A percentile compares a stretch with the other conserved stretches of the same genome.
Conservation (phyloP, 30 jellyfish, hydroid and myxozoan species). For the Kudoa iwatai region DNA sequence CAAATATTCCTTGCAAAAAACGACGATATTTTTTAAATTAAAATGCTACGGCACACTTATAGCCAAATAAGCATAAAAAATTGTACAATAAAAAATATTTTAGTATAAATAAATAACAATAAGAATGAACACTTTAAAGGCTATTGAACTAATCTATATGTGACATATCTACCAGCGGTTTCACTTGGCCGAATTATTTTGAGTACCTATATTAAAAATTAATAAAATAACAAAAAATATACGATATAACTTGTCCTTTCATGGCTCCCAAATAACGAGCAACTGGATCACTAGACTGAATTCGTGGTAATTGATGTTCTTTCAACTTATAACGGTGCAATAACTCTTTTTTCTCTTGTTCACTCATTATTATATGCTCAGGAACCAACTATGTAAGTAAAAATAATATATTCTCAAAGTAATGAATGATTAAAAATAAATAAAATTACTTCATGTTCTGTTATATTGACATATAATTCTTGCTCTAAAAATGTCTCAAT, state of each 20-base stretch:
- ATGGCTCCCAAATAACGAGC: constrained; percentile 70
- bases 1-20: no score
- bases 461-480: constrained; percentile 40
- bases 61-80: no score
- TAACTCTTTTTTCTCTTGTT: constrained; percentile 57
- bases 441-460: constrained; percentile 47
- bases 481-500: constrained; percentile 51
- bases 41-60: no score
- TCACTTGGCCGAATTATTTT: no score
- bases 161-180: no score
- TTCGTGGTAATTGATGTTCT: constrained; percentile 74
- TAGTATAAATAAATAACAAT: no score
- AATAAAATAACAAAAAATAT: no score
- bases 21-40: no score
- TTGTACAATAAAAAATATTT: no score
- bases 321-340: constrained; percentile 39
- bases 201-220: no score
- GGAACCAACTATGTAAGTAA: constrained; percentile 39
- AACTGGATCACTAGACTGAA: constrained; percentile 73
- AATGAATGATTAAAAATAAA: background rate
- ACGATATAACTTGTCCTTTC: constrained; percentile 89
- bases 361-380: constrained; percentile 52
- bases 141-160: no score
- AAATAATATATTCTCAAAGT: background rate
- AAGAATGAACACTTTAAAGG: no score